These are phyloP conservation scores for Zygaena filipendulae DNA, from an alignment of 2,888 invertebrate species.

Conservation along the genomic window DNA sequence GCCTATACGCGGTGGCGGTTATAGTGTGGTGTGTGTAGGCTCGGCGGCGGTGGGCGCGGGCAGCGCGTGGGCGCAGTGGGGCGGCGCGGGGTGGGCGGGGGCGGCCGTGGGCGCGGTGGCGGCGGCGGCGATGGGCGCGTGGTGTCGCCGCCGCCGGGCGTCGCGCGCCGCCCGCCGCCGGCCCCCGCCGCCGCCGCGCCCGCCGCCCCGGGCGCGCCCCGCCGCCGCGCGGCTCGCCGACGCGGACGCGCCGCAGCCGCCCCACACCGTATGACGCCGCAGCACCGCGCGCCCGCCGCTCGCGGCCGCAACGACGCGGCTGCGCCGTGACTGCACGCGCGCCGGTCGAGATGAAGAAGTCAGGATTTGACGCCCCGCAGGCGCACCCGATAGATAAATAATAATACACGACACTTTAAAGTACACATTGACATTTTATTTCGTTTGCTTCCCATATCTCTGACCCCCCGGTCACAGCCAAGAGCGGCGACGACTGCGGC, in stretches of 20 bases:
- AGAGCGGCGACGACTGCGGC: no score
- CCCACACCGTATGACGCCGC: slow-evolving; percentile 55
- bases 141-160: slow-evolving; percentile 35
- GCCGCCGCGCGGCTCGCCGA: slow-evolving; percentile 48
- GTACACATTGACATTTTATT: slow-evolving; percentile 29
- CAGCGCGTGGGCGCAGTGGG: slow-evolving; percentile 22
- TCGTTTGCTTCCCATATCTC: slow-evolving; percentile 21
- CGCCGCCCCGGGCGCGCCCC: slow-evolving; percentile 52
- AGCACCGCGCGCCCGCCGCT: slow-evolving; percentile 24
- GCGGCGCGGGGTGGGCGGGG: slow-evolving; percentile 28
- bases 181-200: slow-evolving; percentile 33
- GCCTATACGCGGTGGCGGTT: no score
- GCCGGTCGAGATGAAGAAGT: background rate
- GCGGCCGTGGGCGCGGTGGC: slow-evolving; percentile 24
- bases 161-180: slow-evolving; percentile 46
- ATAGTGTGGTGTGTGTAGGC: no score
- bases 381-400: background rate
- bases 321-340: background rate
- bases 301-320: no score
- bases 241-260: slow-evolving; percentile 31
- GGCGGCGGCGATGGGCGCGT: slow-evolving; percentile 33
- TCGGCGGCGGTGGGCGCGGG: slow-evolving; percentile 31
- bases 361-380: slow-evolving; percentile 26
- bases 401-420: slow-evolving; percentile 49
- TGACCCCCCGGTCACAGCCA: no score